Conservation (phyloP, 2,888 invertebrate genomes). For the Amphipyra berbera region DNA sequence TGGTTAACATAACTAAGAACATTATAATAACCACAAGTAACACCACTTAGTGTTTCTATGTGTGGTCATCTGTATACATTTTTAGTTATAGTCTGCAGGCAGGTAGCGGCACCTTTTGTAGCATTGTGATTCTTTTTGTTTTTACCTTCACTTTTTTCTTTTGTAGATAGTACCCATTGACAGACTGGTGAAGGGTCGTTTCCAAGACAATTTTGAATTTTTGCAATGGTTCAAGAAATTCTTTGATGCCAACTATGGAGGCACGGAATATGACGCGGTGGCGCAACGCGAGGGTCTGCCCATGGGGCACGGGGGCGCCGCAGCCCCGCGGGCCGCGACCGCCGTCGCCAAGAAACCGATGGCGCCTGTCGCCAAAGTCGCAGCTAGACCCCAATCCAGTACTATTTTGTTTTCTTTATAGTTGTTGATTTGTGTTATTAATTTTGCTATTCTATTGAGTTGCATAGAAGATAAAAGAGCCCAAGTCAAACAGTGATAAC, state of each 20-base stretch:
- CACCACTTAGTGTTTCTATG: slow-evolving; percentile 59
- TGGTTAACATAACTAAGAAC: slow-evolving; percentile 12
- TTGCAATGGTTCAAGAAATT: slow-evolving; percentile 99
- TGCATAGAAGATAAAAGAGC: slow-evolving; percentile 32
- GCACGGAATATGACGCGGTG: slow-evolving; percentile 97
- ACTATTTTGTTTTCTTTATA: slow-evolving; percentile 80
- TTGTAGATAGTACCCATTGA: slow-evolving; percentile 97
- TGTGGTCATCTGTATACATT: slow-evolving; percentile 56
- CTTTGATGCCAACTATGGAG: slow-evolving; percentile 99
- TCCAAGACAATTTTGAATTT: slow-evolving; percentile 99
- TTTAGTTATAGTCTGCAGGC: slow-evolving; percentile 56
- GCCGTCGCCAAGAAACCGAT: slow-evolving; percentile 79
- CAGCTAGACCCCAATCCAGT: slow-evolving; percentile 91
- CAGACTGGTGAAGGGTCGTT: slow-evolving; percentile 98
- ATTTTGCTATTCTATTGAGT: slow-evolving; percentile 52
- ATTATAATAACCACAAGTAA: slow-evolving; percentile 27
- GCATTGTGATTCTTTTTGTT: slow-evolving; percentile 73
- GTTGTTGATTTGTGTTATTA: slow-evolving; percentile 60
- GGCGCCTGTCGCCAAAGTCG: slow-evolving; percentile 89
- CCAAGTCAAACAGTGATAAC: slow-evolving; percentile 20
- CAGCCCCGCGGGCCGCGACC: slow-evolving; percentile 85
- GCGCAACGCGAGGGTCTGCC: slow-evolving; percentile 95
- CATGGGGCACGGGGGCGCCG: slow-evolving; percentile 94
- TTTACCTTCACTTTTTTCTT: slow-evolving; percentile 82
- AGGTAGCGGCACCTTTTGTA: slow-evolving; percentile 72